A percentile compares a stretch with the other conserved stretches of the same genome.
Evolutionary conservation across 2,888 invertebrate genomes (phyloP).

Genomic region (Drosophila seclusa): DNA sequence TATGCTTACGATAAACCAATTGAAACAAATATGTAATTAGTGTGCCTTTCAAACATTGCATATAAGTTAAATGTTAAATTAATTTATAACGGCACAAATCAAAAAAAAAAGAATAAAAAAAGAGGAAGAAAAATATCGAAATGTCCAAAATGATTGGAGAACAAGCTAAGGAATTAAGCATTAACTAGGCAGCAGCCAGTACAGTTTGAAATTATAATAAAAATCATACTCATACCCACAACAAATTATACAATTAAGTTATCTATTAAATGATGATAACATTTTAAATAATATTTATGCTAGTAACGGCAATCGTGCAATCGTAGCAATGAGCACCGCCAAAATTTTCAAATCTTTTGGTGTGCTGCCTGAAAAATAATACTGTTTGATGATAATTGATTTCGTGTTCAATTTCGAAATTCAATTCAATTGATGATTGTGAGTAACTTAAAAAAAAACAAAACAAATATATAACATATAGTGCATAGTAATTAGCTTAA

Average conservation of each 20-base stretch:
- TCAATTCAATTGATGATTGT: conserved; percentile 69
- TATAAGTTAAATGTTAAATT: conserved; percentile 49
- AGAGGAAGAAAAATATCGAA: conserved; percentile 1
- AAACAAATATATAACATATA: conserved; percentile 31
- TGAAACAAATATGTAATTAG: conserved; percentile 52
- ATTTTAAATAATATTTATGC: conserved; percentile 33
- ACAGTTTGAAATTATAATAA: conserved; percentile 64
- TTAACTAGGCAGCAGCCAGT: conserved; percentile 46
- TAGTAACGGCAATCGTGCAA: conserved; percentile 77
- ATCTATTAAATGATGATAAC: conserved; percentile 30
- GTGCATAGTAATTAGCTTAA: conserved; percentile 41
- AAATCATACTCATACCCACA: conserved; percentile 57
- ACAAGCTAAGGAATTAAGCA: conserved; percentile 8
- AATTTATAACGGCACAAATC: conserved; percentile 59
- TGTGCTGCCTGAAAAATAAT: conserved; percentile 43
- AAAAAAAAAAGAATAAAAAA: conserved; percentile 44
- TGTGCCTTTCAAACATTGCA: conserved; percentile 65
- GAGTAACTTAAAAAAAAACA: conserved; percentile 36
- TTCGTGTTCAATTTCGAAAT: conserved; percentile 43
- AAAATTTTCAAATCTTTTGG: conserved; percentile 49
- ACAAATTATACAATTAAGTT: conserved; percentile 28
- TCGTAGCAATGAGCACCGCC: conserved; percentile 63
- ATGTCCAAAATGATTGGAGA: conserved; percentile 9
- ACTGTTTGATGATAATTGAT: conserved; percentile 24
- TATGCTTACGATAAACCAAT: conserved; percentile 24